Base-by-base conservation (phyloP, 2,113 vertebrate genomes). In the Alectura lathami region DNA sequence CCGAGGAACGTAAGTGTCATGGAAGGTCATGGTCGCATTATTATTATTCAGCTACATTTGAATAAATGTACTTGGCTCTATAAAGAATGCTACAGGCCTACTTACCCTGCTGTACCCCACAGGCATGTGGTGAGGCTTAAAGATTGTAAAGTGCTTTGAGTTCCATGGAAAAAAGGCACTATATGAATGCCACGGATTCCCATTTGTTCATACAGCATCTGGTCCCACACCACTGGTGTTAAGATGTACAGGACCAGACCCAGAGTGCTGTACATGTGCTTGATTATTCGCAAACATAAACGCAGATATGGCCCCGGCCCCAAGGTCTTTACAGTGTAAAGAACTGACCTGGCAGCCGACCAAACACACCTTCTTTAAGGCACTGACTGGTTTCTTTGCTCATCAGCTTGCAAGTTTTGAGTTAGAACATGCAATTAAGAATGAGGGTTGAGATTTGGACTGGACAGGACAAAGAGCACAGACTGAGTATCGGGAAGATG, bases 21-120 rank as follows among this genome's bases (percentile, higher is more conserved):
- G 96, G 96, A 62, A 97, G 96, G 97, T 97, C 97, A 96, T 94
- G 95, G 88, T 66, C 94, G 92, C 96, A 60, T 94, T 95, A 97
- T 97, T 97, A 97, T 97, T 96, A 96, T 97, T 93, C 96, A 97
- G 93, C 95, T 96, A 96, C 94, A 95, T 97, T 97, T 97, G 97
- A 97, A 97, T 97, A 97, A 96, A 97, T 94, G 95, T 96, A 96
- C 95, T 97, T 96, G 91, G 95, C 95, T 97, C 92, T 94, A 62
- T 93, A 96, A 95, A 97, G 97, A 97, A 96, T 94, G 88, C 93
- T 89, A 42, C 95, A 17, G 97, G 95, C 94, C 97, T 92, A 56
- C 96, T 97, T 93, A 96, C 83, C 96, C 97, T 36, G 93, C 94
- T 94, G 95, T 96, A 96, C 93, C 94, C 95, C 96, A 94, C 94